Evolutionary conservation across 2,113 vertebrate genomes (phyloP).

Genomic region (Pitta sordida): DNA sequence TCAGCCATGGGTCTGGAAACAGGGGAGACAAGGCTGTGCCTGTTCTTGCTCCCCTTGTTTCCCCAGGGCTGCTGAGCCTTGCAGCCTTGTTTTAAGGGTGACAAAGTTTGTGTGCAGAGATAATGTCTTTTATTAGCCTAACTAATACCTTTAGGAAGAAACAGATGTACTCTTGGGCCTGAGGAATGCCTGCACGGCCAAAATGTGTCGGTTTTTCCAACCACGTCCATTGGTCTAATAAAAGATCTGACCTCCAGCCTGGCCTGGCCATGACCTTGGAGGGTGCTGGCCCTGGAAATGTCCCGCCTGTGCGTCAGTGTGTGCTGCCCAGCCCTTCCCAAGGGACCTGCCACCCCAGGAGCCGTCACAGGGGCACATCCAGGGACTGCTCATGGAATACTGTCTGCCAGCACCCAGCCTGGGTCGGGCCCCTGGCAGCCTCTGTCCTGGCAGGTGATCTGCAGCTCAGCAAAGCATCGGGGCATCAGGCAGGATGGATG

Average conservation of each 20-base stretch:
- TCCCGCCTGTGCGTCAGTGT: neutral
- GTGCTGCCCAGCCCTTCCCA: neutral
- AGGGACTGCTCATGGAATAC: neutral
- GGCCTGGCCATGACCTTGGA: neutral
- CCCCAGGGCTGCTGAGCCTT: neutral
- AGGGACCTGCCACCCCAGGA: neutral
- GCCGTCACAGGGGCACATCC: accelerated
- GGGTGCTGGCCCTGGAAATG: neutral
- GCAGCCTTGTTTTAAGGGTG: conserved; percentile 1
- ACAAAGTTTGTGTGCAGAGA: neutral
- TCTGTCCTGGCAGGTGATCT: neutral
- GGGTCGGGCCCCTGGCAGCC: neutral
- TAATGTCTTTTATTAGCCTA: conserved; percentile 55
- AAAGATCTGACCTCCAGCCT: conserved; percentile 33
- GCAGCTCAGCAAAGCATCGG: neutral
- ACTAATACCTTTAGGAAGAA: conserved; percentile 49
- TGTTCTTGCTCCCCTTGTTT: neutral
- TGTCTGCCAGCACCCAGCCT: neutral
- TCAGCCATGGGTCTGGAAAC: neutral
- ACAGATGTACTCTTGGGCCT: neutral
- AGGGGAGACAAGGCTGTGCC: neutral
- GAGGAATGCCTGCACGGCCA: neutral
- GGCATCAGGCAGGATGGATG: neutral
- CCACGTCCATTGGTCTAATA: conserved; percentile 12
- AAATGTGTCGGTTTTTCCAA: neutral